phyloP scores from a whole-genome alignment of 1,140 invertebrate genomes.

The Bombus huntii region DNA sequence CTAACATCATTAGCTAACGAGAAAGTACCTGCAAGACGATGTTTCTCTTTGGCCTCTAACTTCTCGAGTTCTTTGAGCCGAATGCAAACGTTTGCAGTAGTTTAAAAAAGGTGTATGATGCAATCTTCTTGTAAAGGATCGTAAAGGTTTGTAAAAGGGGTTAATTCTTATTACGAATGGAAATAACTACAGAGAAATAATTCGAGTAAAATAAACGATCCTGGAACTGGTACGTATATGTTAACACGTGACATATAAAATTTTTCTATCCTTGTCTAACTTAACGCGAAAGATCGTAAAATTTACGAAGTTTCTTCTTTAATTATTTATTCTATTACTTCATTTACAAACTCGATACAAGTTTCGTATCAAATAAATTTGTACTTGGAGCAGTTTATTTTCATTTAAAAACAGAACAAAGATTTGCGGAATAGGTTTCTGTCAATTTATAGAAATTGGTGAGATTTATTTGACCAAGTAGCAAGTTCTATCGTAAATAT shows the following conservation, averaged over 20 bases:
- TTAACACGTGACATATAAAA: no score
- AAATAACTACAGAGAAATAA: no score
- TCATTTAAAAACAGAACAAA: neutral
- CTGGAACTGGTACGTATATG: no score
- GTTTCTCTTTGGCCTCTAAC: neutral
- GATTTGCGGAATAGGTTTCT: neutral
- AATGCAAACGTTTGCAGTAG: neutral
- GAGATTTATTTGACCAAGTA: neutral
- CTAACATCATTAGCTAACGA: constrained; percentile 63
- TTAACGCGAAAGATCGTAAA: no score
- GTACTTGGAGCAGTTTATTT: neutral
- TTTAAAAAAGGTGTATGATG: neutral
- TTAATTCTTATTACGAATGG: neutral
- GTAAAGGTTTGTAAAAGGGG: neutral
- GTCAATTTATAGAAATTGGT: neutral
- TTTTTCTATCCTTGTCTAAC: neutral
- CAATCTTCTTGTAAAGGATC: neutral
- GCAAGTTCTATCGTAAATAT: neutral
- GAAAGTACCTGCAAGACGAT: neutral
- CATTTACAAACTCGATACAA: neutral
- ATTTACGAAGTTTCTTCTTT: neutral
- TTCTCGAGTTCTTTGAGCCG: constrained; percentile 18
- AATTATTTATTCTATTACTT: neutral
- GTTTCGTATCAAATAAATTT: neutral
- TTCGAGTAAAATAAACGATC: neutral